Evolutionary conservation across 2,113 vertebrate genomes (phyloP).

Genomic region (Aphelocoma coerulescens): DNA sequence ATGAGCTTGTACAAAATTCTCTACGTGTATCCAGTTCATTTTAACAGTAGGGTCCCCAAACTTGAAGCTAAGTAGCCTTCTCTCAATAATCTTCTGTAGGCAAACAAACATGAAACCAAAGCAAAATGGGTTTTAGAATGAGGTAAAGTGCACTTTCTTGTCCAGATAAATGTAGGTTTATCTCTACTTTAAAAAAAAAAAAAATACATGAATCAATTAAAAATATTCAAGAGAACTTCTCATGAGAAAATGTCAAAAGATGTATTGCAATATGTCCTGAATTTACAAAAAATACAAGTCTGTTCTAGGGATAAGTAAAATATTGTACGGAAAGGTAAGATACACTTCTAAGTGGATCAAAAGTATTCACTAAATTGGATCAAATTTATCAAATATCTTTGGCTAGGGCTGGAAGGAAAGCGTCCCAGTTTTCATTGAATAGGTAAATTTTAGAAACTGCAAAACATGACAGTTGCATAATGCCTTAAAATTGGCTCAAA

Average conservation of each 20-base stretch:
- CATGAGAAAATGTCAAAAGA: neutral
- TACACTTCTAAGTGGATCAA: neutral
- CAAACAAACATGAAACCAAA: neutral
- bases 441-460: neutral
- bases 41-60: conserved; percentile 77
- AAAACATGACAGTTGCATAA: neutral
- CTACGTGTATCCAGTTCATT: conserved; percentile 95
- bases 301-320: neutral
- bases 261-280: accelerated
- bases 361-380: neutral
- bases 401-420: neutral
- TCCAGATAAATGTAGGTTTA: neutral
- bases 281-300: neutral
- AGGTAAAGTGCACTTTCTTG: neutral
- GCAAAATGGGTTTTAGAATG: neutral
- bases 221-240: neutral
- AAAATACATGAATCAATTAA: neutral
- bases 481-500: neutral
- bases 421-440: neutral
- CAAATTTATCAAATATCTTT: neutral
- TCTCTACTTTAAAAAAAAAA: neutral
- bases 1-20: conserved; percentile 88
- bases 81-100: conserved; percentile 82
- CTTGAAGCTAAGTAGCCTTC: conserved; percentile 81
- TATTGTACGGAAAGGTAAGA: neutral